Conservation (phyloP, 2,113 vertebrate species). For the Atlantisia rogersi region DNA sequence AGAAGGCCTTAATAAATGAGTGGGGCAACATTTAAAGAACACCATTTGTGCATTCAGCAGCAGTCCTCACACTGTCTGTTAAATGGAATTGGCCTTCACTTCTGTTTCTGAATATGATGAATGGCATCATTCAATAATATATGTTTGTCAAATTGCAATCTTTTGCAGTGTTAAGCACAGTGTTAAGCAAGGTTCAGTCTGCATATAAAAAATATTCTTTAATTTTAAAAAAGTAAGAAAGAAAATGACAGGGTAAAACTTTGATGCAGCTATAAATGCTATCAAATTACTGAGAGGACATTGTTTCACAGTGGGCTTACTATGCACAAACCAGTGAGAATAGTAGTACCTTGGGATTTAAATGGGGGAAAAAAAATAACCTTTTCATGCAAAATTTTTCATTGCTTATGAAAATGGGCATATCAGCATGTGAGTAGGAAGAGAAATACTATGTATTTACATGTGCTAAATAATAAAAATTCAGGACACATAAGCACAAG, state of each 20-base stretch:
- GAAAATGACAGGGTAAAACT: constrained; percentile 1
- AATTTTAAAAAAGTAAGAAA: neutral
- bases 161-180: constrained; percentile 49
- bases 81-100: constrained; percentile 67
- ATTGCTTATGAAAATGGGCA: neutral
- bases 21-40: constrained; percentile 32
- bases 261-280: neutral
- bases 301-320: neutral
- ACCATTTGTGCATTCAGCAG: constrained; percentile 56
- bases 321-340: neutral
- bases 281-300: neutral
- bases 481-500: neutral
- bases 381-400: neutral
- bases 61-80: constrained; percentile 66
- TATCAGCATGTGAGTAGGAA: neutral
- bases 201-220: constrained; percentile 38
- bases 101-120: constrained; percentile 68
- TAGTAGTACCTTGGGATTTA: neutral
- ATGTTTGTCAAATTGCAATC: constrained; percentile 59
- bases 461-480: neutral
- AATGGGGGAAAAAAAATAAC: neutral
- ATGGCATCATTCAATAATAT: constrained; percentile 72
- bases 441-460: neutral
- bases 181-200: constrained; percentile 57
- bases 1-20: constrained; percentile 17